phyloP scores from a whole-genome alignment of 2,113 vertebrate genomes.

The Myotis lucifugus region DNA sequence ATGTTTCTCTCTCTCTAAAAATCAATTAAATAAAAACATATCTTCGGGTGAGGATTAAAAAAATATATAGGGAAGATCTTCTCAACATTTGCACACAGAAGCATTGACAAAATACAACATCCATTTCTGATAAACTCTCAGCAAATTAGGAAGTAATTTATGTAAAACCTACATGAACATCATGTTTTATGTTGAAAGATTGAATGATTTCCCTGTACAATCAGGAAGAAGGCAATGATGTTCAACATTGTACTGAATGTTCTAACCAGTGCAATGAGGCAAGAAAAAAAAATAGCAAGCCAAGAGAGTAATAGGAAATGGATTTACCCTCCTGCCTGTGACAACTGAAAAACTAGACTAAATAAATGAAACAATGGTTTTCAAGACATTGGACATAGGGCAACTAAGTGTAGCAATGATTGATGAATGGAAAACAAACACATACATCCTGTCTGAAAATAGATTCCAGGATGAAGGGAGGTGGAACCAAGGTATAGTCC shows the following conservation, averaged over 20 bases:
- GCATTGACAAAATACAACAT: neutral
- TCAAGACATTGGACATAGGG: neutral
- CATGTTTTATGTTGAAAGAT: neutral
- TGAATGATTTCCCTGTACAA: neutral
- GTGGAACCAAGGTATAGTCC: neutral
- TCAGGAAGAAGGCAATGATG: neutral
- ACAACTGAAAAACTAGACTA: neutral
- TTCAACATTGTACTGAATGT: neutral
- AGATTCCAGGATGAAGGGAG: neutral
- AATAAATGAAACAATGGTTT: neutral
- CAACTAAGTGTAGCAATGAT: neutral
- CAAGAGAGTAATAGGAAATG: neutral
- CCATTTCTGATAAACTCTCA: neutral
- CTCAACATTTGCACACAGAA: neutral
- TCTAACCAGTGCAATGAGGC: constrained; percentile 8
- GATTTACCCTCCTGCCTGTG: neutral
- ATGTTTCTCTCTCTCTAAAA: too few species aligned
- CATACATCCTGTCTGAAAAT: neutral
- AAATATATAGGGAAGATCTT: neutral
- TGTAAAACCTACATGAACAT: neutral
- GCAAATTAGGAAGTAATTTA: neutral
- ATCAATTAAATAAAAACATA: neutral
- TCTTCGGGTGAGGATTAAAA: too few species aligned
- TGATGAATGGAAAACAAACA: neutral
- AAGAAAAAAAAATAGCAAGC: neutral